Base-by-base conservation (phyloP, 2,888 invertebrate species). In the Toxonevra muliebris region DNA sequence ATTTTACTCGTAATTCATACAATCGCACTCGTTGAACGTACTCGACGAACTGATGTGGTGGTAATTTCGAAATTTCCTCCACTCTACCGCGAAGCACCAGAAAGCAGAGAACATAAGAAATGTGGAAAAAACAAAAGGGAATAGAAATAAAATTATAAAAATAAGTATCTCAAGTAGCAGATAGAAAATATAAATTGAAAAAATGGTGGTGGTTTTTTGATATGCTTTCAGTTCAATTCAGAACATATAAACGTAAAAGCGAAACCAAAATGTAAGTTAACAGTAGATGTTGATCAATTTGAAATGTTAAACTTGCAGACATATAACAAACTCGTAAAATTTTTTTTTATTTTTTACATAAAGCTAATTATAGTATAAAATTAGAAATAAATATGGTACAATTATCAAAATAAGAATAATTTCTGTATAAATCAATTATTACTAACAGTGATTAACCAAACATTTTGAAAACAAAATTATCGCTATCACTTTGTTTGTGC, bases 41-140 rank as follows among this genome's bases (percentile, higher is more conserved):
- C 58, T 66, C 61, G 52, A 61, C 61, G 66, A 59, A 70, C 70
- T 70, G 68, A 68, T 50, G 17, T 53, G 54, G 13, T 20, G n/a
- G 4, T n/a, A 43, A 41, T 12, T 54, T 61, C n/a, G 40, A 7
- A 52, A 69, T 48, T 57, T 66, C 11, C 50, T 66, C 11, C 42
- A 50, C 52, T 67, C 52, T 48, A 15, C 64, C 53, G 40, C 40
- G n/a, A 48, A n/a, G 48, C 48, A n/a, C 10, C n/a, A 20, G 42
- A 30, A 41, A 63, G 45, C 62, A 54, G 19, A 40, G 43, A 63
- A 17, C 43, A 20, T 43, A 13, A 30, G 13, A 48, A 12, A 10
- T n/a, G 48, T 48, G 17, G 15, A n/a, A 43, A 43, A 17, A 15
- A 43, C 13, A 59, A 19, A 19, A 12, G 10, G 15, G 20, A 41